Base-by-base conservation (phyloP, 2,797 vertebrate genomes). In the Malacoraja senta region DNA sequence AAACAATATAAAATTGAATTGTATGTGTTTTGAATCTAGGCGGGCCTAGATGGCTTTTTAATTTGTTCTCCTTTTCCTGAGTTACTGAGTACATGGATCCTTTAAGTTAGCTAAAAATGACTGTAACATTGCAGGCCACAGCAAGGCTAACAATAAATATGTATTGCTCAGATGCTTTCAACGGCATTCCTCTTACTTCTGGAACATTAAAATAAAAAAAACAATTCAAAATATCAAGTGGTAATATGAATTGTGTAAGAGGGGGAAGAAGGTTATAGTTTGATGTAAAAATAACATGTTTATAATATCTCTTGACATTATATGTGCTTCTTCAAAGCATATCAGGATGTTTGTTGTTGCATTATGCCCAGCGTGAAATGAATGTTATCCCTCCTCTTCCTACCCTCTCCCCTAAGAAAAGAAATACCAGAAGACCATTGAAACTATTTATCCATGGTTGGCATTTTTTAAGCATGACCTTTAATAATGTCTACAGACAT, bases 121-220 rank as follows among this genome's bases (percentile, higher is more conserved):
- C 83, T 86, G 58, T 29, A 63, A 86, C 65, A 32, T 61, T 86
- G 53, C 58, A 86, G 44, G 80, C 8, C 44, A 44, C 26, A 53
- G 63, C 29, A 68, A 38, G 32, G 68, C 35, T 44, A 63, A 44
- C 68, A 17, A 38, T 72, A 91, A 72, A 26, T 17, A 81, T 72
- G 88, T 91, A 91, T 44, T 91, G 88, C 65, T 91, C 15, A 29
- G 68, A 26, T 71, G 35, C 26, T 91, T 91, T 91, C 65, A 91
- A 91, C 19, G 38, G 21, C 35, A 91, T 21, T 72, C 63, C n/a
- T 35, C 29, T 29, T 88, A 6, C 15, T 65, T 13, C 26, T 65
- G 61, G 38, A 91, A 91, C 8, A 91, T 38, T 91, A 38, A 91
- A 72, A 71, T 72, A 1, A 32, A 72, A 44, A 44, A 91, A 9